Base-by-base conservation (phyloP, 2,797 vertebrate species). In the Fratercula arctica region DNA sequence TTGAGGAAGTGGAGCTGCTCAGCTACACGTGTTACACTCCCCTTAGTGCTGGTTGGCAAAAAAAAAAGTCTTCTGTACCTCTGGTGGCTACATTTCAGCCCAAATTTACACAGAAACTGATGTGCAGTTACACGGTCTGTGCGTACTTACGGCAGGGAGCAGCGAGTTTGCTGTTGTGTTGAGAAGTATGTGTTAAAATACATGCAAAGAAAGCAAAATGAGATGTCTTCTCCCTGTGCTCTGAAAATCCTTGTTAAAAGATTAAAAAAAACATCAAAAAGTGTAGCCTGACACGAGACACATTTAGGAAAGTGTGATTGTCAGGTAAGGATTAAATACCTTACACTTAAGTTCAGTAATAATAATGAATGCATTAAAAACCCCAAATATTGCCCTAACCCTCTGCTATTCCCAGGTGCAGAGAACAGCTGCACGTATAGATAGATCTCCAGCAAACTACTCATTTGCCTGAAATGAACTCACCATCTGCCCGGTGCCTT, bases 11-110 rank as follows among this genome's bases (percentile, higher is more conserved):
- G 18, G 19, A 76, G 20, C n/a, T 82, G 31, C 28, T 70, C 39
- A 7, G 3, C 7, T 85, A 5, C 2, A 0, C 0, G 0, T 39
- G 13, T 79, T 69, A 50, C 24, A 41, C 48, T 57, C 20, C 8
- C 14, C 24, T 64, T 78, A 13, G 35, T 60, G 16, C 20, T 57
- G 24, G 6, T 6, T 77, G 16, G 11, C n/a, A n/a, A 13, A 68
- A 23, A 66, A 14, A 46, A 50, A 28, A 10, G 2, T 26, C 37
- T 75, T 54, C 45, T 61, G 20, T 51, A 39, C 12, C 18, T 82
- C 35, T 41, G 2, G 17, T 5, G 16, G 51, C 14, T 20, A 35
- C 1, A 10, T 87, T 88, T 91, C n/a, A 74, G 31, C 35, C 26
- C 41, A 46, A 54, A 59, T 11, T 37, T 87, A 23, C 4, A 10